These are phyloP conservation scores for Formica exsecta DNA, from an alignment of 1,140 invertebrate genomes.

Conservation along the genomic window DNA sequence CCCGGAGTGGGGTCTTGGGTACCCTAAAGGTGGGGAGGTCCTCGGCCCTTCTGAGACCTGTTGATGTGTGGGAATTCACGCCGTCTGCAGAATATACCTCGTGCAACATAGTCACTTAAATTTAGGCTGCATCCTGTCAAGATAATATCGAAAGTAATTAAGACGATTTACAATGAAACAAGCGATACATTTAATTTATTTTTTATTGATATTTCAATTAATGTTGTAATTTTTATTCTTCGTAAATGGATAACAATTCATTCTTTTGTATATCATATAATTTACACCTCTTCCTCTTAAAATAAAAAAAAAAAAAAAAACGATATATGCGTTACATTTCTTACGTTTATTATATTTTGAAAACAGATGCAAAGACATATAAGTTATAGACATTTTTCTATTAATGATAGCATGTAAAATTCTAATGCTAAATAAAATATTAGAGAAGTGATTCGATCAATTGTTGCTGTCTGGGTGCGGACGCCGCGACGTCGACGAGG, in stretches of 20 bases:
- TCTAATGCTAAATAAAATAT: conserved; percentile 25
- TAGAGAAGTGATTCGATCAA: neutral
- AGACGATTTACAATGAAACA: neutral
- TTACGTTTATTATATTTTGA: neutral
- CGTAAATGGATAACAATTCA: neutral
- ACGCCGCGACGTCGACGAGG: neutral
- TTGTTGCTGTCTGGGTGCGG: neutral
- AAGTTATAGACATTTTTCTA: neutral
- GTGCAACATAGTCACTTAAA: conserved; percentile 60
- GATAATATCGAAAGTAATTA: conserved; percentile 50
- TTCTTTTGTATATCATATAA: neutral
- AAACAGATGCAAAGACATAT: neutral
- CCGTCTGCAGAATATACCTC: conserved; percentile 71
- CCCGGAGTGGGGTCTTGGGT: conserved; percentile 77
- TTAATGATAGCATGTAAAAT: neutral
- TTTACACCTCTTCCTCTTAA: neutral
- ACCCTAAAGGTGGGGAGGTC: conserved; percentile 76
- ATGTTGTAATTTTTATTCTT: neutral
- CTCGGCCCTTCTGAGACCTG: conserved; percentile 83
- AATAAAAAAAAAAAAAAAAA: neutral
- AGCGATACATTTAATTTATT: conserved; percentile 13
- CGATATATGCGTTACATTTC: neutral
- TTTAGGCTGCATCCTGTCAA: conserved; percentile 62
- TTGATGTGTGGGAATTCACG: conserved; percentile 87
- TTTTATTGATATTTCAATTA: conserved; percentile 22